Base-by-base conservation (phyloP, 2,888 invertebrate genomes). In the Plusia festucae region DNA sequence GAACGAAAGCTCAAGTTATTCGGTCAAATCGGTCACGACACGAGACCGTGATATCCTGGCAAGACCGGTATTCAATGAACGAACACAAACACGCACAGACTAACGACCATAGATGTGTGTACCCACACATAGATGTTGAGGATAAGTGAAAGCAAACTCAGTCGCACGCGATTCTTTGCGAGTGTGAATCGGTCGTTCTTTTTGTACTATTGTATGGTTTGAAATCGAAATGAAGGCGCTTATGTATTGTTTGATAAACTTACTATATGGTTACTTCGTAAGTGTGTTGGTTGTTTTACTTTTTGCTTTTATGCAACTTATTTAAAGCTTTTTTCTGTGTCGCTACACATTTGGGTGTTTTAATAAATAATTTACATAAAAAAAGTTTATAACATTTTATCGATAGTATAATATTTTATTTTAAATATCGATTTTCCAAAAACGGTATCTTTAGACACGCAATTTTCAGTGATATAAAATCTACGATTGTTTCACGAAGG, bases 21-120 rank as follows among this genome's bases (percentile, higher is more conserved):
- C 71, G 78, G 78, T 70, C 81, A 75, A 59, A 72, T 64, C 44
- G 59, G 70, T 69, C 80, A 82, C 81, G 80, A 76, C 65, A 56
- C 59, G 13, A 51, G 56, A 49, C 51, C 63, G 70, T 70, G 73
- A 68, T 68, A 46, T 68, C 71, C 75, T 74, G 66, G 66, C 65
- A 78, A 60, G 63, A 77, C 84, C 68, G 69, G 75, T 78, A 90
- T n/a, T n/a, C n/a, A n/a, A n/a, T 88, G 86, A 88, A 81, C 88
- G 74, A 68, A 65, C 71, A 72, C n/a, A 53, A 56, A 32, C 16
- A 20, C 51, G 54, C 51, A 52, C 22, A 53, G 8, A 49, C 6
- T 1, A 11, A 49, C 9, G 1, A 1, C 11, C 1, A 16, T 49
- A 11, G 11, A 60, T 58, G 51, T 61, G 55, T 55, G 62, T 68